Base-by-base conservation (phyloP, 1,140 invertebrate species). In the Bathynomus jamesi region DNA sequence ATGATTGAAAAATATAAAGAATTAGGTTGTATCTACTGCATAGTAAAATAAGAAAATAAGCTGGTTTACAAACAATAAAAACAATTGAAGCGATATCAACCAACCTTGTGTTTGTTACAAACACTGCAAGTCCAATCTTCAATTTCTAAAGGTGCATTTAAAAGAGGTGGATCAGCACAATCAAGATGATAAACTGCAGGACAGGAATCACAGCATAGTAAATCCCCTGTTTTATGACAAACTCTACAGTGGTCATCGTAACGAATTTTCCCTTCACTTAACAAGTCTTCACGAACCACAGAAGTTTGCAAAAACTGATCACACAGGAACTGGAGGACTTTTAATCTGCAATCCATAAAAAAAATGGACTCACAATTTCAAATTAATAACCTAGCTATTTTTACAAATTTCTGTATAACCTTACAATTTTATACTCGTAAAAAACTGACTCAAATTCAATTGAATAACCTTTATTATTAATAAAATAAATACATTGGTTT, bases 131-230 rank as follows among this genome's bases (percentile, higher is more conserved):
- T 90, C 95, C 95, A 98, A 79, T 98, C 95, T 78, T 85, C 84
- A 84, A 96, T 94, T 60, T 73, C 72, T 60, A 93, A 91, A 61
- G 95, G 95, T 64, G 97, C 92, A 84, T 96, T 89, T 28, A 90
- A 87, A 79, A 98, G 83, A 8, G 95, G 94, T 53, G 95, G 95
- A 80, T 96, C 94, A 28, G 97, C 91, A 85, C 96, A 99, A 78
- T 93, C 91, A 79, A 98, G 85, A 83, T 99, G 96, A 83, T 94
- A 98, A 24, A 98, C 95, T 31, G 95, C 95, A 63, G 95, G 92
- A 82, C 96, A 98, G 7, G 92, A 95, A 83, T 98, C 95, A 84
- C 96, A 99, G 81, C 95, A 98, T 1, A 99, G 82, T 32, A 99
- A 84, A 83, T 98, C 94, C 17, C 96, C 96, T 32, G 97, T 83